Percentiles rank a stretch among this genome's conserved stretches.
Conservation (phyloP, 2,888 invertebrate species). For the Drosophila dives region DNA sequence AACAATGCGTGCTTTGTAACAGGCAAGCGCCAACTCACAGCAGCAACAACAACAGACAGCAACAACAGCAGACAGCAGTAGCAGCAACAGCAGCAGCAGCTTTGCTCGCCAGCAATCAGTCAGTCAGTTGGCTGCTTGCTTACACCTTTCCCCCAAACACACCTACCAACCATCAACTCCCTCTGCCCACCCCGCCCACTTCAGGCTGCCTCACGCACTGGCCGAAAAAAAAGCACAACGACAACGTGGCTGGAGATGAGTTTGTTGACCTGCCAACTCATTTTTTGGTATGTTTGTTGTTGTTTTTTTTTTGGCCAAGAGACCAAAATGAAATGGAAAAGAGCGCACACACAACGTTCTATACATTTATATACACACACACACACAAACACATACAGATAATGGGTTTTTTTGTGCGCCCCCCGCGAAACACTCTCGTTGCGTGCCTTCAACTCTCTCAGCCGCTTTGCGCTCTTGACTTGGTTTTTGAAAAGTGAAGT, state of each 20-base stretch:
- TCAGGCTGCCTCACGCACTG: slow-evolving; percentile 46
- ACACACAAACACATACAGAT: slow-evolving; percentile 25
- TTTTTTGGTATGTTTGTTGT: slow-evolving; percentile 24
- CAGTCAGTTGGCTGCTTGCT: slow-evolving; percentile 57
- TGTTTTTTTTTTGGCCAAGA: slow-evolving; percentile 58
- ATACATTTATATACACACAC: slow-evolving; percentile 16
- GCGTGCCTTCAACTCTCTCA: slow-evolving; percentile 38
- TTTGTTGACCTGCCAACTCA: slow-evolving; percentile 71
- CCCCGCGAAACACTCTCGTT: slow-evolving; percentile 56
- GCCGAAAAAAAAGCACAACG: slow-evolving; percentile 58
- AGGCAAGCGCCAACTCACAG: slow-evolving; percentile 61
- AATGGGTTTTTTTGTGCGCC: slow-evolving; percentile 9
- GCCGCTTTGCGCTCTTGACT: slow-evolving; percentile 55
- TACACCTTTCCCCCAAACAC: slow-evolving; percentile 2
- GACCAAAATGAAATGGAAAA: slow-evolving; percentile 79
- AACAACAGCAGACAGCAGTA: not conserved
- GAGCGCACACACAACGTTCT: slow-evolving; percentile 59
- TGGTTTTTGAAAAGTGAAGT: slow-evolving; percentile 74
- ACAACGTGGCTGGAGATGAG: slow-evolving; percentile 70
- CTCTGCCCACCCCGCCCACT: not conserved
- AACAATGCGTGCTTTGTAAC: slow-evolving; percentile 67
- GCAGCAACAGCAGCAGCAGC: slow-evolving; percentile 16
- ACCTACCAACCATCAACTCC: not conserved
- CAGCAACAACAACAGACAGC: slow-evolving; percentile 17
- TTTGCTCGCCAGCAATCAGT: slow-evolving; percentile 50